phyloP scores from a whole-genome alignment of 2,797 vertebrate species.

The Myotis daubentonii region DNA sequence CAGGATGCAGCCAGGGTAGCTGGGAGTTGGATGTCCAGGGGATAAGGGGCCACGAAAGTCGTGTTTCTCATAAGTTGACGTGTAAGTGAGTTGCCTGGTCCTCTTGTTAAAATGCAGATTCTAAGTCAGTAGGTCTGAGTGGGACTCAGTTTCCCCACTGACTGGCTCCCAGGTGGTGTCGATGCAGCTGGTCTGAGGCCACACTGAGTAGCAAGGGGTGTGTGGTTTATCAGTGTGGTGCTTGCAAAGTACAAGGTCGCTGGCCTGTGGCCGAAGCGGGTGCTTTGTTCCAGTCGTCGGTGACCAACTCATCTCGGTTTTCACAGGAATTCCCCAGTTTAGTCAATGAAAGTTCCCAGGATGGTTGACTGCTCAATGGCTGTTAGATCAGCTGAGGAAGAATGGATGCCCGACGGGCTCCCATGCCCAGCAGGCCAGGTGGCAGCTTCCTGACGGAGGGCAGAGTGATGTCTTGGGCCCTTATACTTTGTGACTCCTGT shows the following conservation, averaged over 20 bases:
- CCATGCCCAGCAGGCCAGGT: no score
- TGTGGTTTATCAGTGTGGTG: not conserved
- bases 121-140: not conserved
- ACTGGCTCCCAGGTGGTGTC: not conserved
- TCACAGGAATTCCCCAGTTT: not conserved
- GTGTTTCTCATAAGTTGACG: not conserved
- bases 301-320: not conserved
- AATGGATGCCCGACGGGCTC: not conserved
- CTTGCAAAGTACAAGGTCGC: not conserved
- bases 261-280: not conserved
- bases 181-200: not conserved
- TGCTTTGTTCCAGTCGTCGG: not conserved
- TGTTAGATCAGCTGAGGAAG: not conserved
- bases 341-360: not conserved
- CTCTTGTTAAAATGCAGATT: not conserved
- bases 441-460: not conserved
- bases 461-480: not conserved
- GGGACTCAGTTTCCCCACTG: not conserved
- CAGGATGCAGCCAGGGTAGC: not conserved
- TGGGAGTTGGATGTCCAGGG: not conserved
- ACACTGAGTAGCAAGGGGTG: not conserved
- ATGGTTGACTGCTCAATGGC: not conserved
- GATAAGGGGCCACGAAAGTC: not conserved
- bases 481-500: not conserved
- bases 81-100: not conserved